Percentiles rank a stretch among this genome's conserved stretches.
These are phyloP conservation scores for Emmelina monodactyla DNA, from an alignment of 2,888 invertebrate species.

Conservation along the genomic window DNA sequence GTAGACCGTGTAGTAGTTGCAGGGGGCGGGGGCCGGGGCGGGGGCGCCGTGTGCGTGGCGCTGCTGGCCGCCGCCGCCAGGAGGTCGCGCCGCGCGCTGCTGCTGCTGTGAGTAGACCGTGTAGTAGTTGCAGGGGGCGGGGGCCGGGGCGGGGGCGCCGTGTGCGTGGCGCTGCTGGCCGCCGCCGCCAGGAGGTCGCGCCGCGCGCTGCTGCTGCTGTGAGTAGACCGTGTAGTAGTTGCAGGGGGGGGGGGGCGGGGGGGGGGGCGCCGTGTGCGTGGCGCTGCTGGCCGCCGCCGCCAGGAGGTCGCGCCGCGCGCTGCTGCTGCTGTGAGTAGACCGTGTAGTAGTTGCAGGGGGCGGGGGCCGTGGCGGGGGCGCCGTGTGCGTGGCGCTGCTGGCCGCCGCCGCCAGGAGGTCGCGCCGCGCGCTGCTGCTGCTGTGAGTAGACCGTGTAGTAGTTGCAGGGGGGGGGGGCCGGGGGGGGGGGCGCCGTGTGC, in stretches of 20 bases:
- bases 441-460: too few species aligned
- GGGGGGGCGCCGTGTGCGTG: constrained; percentile 87
- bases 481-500: constrained; percentile 87
- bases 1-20: too few species aligned
- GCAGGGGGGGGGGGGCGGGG: too few species aligned
- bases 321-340: constrained; percentile 92
- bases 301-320: constrained; percentile 84
- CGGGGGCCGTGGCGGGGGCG: constrained; percentile 89
- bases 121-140: too few species aligned
- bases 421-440: constrained; percentile 87
- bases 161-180: constrained; percentile 88
- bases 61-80: constrained; percentile 87
- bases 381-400: constrained; percentile 87
- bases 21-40: constrained; percentile 91
- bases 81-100: constrained; percentile 87
- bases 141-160: constrained; percentile 87
- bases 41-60: constrained; percentile 87
- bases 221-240: too few species aligned
- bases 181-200: constrained; percentile 88
- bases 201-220: constrained; percentile 88
- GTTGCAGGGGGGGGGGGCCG: too few species aligned
- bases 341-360: too few species aligned
- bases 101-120: constrained; percentile 92
- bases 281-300: constrained; percentile 90
- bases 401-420: constrained; percentile 89